These are phyloP conservation scores for Lateolabrax maculatus DNA, from an alignment of 2,797 vertebrate genomes.

Conservation along the genomic window DNA sequence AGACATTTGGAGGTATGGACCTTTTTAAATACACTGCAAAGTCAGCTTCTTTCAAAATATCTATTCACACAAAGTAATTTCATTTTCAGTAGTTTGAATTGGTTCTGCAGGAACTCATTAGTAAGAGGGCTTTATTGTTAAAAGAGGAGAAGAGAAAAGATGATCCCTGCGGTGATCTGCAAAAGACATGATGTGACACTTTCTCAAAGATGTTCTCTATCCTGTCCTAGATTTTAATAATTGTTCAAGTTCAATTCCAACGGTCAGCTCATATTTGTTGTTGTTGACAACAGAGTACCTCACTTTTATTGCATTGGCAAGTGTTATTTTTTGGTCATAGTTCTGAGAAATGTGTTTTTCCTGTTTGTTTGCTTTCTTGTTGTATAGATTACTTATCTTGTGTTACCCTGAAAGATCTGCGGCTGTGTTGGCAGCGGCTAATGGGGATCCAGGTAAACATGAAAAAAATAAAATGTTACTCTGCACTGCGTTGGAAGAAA, in stretches of 20 bases:
- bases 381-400: slow-evolving; percentile 9
- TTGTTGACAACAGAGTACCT: not conserved
- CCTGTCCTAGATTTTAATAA: slow-evolving; percentile 37
- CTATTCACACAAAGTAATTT: slow-evolving; percentile 21
- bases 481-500: slow-evolving; percentile 6
- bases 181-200: slow-evolving; percentile 31
- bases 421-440: slow-evolving; percentile 38
- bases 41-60: slow-evolving; percentile 11
- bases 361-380: not conserved
- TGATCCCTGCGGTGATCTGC: slow-evolving; percentile 23
- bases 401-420: slow-evolving; percentile 7
- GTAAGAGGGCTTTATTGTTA: slow-evolving; percentile 25
- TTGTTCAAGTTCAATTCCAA: slow-evolving; percentile 31
- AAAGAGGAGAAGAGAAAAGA: slow-evolving; percentile 2
- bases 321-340: not conserved
- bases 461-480: slow-evolving; percentile 24
- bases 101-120: not conserved
- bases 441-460: slow-evolving; percentile 56
- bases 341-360: slow-evolving; percentile 11
- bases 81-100: slow-evolving; percentile 8
- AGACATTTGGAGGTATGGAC: not conserved
- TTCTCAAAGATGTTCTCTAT: slow-evolving; percentile 29
- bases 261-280: not conserved
- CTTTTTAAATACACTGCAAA: not conserved
- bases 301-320: not conserved